phyloP scores from a whole-genome alignment of 2,113 vertebrate species.

The human region GRCh38 chr14:36856001-36856500 shows the following conservation, averaged over 20 bases:
- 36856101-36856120: constrained; percentile 12
- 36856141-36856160: constrained; percentile 19
- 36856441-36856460: not conserved
- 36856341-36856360: constrained; percentile 70
- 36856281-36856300: constrained; percentile 69
- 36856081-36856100: constrained; percentile 7
- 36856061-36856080: constrained; percentile 2
- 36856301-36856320: constrained; percentile 65
- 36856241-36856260: constrained; percentile 75
- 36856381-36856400: constrained; percentile 11
- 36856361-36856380: constrained; percentile 50
- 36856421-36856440: not conserved
- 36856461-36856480: not conserved
- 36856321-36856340: constrained; percentile 71
- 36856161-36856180: constrained; percentile 70
- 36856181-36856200: constrained; percentile 43
- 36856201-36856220: constrained; percentile 74
- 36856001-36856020: not conserved
- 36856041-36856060: not conserved
- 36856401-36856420: not conserved
- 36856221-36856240: constrained; percentile 74
- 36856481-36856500: not conserved
- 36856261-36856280: constrained; percentile 74
- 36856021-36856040: not conserved
- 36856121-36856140: not conserved